Evolutionary conservation across 2,113 vertebrate genomes (phyloP), one percentile per base, ranked within the genome.

Genomic region (Alligator mississippiensis): DNA sequence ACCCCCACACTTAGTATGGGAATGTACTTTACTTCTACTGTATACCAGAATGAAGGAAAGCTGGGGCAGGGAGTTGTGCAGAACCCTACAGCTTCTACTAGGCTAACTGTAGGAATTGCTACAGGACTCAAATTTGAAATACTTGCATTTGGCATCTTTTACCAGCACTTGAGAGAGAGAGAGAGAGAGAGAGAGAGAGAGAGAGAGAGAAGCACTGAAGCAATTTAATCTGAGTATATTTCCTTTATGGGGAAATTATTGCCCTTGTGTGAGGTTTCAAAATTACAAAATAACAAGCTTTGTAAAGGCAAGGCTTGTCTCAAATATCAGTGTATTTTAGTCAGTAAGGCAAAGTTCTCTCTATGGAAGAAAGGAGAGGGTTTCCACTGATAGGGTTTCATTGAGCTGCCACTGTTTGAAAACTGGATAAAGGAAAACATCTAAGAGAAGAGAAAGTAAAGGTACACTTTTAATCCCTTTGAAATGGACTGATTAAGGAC

Each of bases 331-430:
- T 1, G 4, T 64, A 34, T 80, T 90, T 87, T 22, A 88, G 68
- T 47, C 47, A 47, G 54, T 70, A 88, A 68, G 90, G 54, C 0
- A 4, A 57, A 63, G 14, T 81, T 54, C 77, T 90, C 63, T 77
- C 83, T 54, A 38, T 79, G 57, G 28, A 93, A 92, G 30, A 68
- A 91, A 5, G 85, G 84, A 74, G 70, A 85, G 58, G 59, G 82
- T 4, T 16, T 78, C 54, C 34, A 79, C 77, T 85, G 84, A 89
- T 63, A 72, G 1, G 47, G 27, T 17, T 93, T 95, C 84, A 66
- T 62, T 80, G 76, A 82, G 64, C 74, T 47, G 82, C 90, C 87
- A 88, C n/a, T 4, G 75, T 61, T 72, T 88, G 87, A 96, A 95
- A 80, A 76, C 58, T 79, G 64, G 64, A 84, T 21, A 84, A 85